These are phyloP conservation scores for Catamblyrhynchus diadema DNA, from an alignment of 2,797 vertebrate genomes.

Conservation along the genomic window DNA sequence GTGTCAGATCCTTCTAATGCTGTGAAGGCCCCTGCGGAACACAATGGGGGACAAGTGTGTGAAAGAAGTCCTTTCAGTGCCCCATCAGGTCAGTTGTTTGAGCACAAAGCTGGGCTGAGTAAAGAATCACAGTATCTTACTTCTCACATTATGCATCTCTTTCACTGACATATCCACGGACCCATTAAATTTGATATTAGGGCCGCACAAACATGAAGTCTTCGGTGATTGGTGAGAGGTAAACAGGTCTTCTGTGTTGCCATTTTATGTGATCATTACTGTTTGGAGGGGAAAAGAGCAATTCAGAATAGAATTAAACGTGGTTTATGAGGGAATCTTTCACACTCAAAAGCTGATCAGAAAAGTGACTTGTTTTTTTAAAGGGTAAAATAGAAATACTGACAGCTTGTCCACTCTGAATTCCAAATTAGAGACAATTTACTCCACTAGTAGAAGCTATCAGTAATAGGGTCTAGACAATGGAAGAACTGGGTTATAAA, in stretches of 20 bases:
- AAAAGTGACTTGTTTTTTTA: not conserved
- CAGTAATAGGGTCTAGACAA: not conserved
- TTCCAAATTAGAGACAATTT: not conserved
- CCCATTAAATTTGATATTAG: not conserved
- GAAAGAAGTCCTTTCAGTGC: constrained; percentile 55
- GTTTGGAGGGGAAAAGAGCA: not conserved
- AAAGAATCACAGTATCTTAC: constrained; percentile 29
- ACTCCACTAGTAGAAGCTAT: not conserved
- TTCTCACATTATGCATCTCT: constrained; percentile 10
- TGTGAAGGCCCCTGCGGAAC: constrained; percentile 1
- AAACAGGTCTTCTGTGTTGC: not conserved
- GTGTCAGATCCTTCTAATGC: constrained; percentile 19
- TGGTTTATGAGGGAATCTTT: not conserved
- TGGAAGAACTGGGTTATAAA: not conserved
- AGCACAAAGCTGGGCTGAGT: constrained; percentile 16
- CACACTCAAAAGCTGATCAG: not conserved
- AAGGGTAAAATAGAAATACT: not conserved
- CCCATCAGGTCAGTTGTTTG: constrained; percentile 30
- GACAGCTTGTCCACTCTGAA: not conserved
- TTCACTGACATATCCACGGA: not conserved
- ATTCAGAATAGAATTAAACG: not conserved
- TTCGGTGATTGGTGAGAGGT: not conserved
- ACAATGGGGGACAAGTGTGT: constrained; percentile 36
- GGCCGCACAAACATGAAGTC: not conserved
- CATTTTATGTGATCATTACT: not conserved